phyloP scores from a whole-genome alignment of 2,888 invertebrate species.

The Cataglyphis rosenhaueri region DNA sequence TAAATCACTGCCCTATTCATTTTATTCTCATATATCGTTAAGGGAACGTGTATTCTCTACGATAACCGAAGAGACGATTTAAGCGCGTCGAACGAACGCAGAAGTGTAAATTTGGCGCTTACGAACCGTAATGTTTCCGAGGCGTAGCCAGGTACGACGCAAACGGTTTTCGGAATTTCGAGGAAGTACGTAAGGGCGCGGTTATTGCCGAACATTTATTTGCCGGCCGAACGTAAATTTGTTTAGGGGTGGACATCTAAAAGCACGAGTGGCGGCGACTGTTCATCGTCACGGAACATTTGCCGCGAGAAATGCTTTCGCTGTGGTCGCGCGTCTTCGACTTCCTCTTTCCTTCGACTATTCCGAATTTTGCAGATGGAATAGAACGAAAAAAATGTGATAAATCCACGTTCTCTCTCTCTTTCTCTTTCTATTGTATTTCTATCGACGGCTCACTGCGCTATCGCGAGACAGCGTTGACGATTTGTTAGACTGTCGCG shows the following conservation, averaged over 20 bases:
- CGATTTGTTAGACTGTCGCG: slow-evolving; percentile 29
- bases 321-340: slow-evolving; percentile 64
- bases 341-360: slow-evolving; percentile 66
- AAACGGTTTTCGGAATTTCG: slow-evolving; percentile 58
- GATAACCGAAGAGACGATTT: slow-evolving; percentile 7
- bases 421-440: background rate
- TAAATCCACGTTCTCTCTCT: background rate
- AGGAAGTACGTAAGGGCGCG: slow-evolving; percentile 62
- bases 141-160: slow-evolving; percentile 57
- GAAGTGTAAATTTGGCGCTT: slow-evolving; percentile 43
- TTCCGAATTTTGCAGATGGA: slow-evolving; percentile 64
- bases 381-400: slow-evolving; percentile 5
- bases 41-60: background rate
- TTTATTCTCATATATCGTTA: background rate
- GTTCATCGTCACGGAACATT: slow-evolving; percentile 83
- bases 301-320: slow-evolving; percentile 75
- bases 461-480: slow-evolving; percentile 24
- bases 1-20: background rate
- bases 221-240: slow-evolving; percentile 80
- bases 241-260: slow-evolving; percentile 82
- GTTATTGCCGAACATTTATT: slow-evolving; percentile 71
- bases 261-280: slow-evolving; percentile 66
- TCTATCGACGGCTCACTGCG: slow-evolving; percentile 11
- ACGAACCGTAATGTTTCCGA: slow-evolving; percentile 51
- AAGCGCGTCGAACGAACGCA: background rate